phyloP scores from a whole-genome alignment of 2,113 vertebrate species.

The Cervus canadensis region DNA sequence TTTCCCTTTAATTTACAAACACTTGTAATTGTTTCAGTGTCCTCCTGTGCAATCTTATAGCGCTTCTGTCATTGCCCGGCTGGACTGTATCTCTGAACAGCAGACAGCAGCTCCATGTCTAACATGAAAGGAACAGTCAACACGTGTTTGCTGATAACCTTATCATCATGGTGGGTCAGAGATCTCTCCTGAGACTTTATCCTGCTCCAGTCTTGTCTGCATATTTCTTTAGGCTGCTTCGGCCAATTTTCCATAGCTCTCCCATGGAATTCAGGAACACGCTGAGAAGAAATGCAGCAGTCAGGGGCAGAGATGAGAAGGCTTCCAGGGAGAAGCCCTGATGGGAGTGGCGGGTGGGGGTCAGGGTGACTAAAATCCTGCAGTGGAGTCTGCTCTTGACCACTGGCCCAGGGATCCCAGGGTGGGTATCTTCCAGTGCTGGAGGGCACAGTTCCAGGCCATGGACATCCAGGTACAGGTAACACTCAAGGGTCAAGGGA shows the following conservation, averaged over 20 bases:
- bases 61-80: background rate
- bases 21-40: background rate
- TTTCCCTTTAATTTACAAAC: background rate
- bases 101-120: constrained; percentile 48
- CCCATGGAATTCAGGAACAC: background rate
- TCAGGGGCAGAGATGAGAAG: background rate
- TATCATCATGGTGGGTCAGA: background rate
- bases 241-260: background rate
- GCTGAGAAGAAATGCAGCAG: background rate
- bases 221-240: background rate
- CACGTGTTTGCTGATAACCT: constrained; percentile 41
- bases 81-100: constrained; percentile 38
- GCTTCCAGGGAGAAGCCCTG: background rate
- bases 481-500: background rate
- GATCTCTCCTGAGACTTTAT: background rate
- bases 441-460: background rate
- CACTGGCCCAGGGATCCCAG: background rate
- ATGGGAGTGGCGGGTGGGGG: background rate
- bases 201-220: background rate
- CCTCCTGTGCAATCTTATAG: constrained; percentile 41
- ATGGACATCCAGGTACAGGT: background rate
- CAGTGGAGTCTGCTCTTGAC: background rate
- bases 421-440: background rate
- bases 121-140: constrained; percentile 14
- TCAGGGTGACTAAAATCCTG: background rate